Evolutionary conservation across 1,140 invertebrate species (phyloP).

Genomic region (Ladona fulva): DNA sequence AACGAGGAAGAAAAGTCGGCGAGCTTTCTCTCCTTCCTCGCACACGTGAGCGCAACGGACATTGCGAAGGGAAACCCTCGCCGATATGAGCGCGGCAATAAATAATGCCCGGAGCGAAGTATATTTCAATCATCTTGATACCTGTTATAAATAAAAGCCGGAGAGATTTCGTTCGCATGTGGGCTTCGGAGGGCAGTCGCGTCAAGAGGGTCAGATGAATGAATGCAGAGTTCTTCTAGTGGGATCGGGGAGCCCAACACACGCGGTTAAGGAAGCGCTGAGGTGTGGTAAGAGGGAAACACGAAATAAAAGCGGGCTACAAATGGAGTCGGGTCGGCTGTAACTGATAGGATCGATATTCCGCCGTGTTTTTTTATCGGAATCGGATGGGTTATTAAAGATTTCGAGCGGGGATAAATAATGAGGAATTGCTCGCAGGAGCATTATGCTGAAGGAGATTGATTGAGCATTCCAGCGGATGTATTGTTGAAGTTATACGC

Average conservation of each 20-base stretch:
- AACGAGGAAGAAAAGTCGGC: not conserved
- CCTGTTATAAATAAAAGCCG: not conserved
- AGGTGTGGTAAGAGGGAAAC: not conserved
- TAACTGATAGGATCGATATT: not conserved
- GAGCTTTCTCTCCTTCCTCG: not conserved
- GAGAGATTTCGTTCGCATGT: not conserved
- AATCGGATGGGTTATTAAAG: not conserved
- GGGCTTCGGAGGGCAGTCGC: not conserved
- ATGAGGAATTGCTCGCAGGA: not conserved
- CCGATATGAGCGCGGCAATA: not conserved
- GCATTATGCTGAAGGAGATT: conserved; percentile 1
- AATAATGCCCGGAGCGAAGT: not conserved
- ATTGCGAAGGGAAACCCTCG: not conserved
- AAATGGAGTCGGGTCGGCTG: not conserved
- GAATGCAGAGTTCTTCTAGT: not conserved
- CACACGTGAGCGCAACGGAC: not conserved
- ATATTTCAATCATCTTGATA: conserved; percentile 10
- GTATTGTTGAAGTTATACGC: no score
- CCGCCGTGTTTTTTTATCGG: not conserved
- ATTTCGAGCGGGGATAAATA: not conserved
- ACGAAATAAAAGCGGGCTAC: not conserved
- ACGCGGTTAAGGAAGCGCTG: not conserved
- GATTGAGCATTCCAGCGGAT: not conserved
- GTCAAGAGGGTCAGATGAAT: not conserved
- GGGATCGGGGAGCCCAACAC: no score